These are phyloP conservation scores for Oreochromis tanganicae DNA, from an alignment of 2,113 vertebrate species.

Conservation along the genomic window DNA sequence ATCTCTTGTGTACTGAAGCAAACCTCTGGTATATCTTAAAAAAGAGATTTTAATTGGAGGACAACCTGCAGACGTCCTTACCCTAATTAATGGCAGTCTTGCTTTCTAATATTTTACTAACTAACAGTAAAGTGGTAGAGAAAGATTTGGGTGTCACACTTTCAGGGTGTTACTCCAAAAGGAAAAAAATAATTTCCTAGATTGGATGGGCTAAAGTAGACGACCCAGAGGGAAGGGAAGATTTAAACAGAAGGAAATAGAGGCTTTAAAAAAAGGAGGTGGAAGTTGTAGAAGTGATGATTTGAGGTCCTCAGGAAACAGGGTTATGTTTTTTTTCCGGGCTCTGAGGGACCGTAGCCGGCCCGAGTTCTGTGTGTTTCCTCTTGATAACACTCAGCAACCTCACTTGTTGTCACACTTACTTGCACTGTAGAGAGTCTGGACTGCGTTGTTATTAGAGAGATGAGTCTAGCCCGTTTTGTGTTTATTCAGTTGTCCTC, in stretches of 20 bases:
- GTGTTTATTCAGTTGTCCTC: background rate
- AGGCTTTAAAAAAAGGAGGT: constrained; percentile 8
- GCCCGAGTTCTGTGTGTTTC: constrained; percentile 41
- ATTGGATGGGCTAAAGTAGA: background rate
- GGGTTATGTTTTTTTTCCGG: background rate
- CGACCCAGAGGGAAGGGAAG: background rate
- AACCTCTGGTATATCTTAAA: background rate
- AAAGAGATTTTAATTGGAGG: background rate
- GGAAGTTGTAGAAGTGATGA: constrained; percentile 29
- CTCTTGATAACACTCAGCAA: constrained; percentile 44
- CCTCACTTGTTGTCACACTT: background rate
- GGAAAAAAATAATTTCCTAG: background rate
- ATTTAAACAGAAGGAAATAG: constrained; percentile 20
- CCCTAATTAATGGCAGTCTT: background rate
- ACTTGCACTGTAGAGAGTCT: background rate
- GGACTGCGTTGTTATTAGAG: background rate
- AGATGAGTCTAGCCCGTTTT: background rate
- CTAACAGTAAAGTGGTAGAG: background rate
- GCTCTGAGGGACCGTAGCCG: constrained; percentile 6
- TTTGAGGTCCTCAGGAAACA: constrained; percentile 51
- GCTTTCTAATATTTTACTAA: background rate
- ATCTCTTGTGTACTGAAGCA: background rate
- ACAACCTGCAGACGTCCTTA: background rate
- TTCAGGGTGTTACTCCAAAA: background rate
- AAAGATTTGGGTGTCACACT: background rate